phyloP scores from a whole-genome alignment of 2,113 vertebrate genomes.

The Sebastes fasciatus region DNA sequence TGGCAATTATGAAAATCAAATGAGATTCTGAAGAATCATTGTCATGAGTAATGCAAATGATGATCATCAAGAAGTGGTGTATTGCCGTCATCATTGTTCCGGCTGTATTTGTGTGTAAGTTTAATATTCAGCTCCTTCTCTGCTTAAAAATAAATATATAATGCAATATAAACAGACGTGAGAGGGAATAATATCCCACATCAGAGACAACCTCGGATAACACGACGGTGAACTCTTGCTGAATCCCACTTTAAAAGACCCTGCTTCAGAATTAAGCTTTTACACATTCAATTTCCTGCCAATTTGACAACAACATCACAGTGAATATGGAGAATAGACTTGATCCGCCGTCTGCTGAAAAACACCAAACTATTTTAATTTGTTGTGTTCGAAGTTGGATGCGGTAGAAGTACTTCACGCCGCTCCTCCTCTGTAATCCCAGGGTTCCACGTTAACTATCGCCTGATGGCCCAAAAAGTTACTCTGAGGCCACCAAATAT shows the following conservation, averaged over 20 bases:
- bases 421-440: slow-evolving; percentile 13
- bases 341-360: slow-evolving; percentile 58
- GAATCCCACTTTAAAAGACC: slow-evolving; percentile 76
- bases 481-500: too few relatives aligned
- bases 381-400: slow-evolving; percentile 67
- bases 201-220: slow-evolving; percentile 78
- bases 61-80: slow-evolving; percentile 64
- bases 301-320: slow-evolving; percentile 81
- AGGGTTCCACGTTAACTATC: too few relatives aligned
- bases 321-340: slow-evolving; percentile 71
- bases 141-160: slow-evolving; percentile 84
- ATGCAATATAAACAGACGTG: slow-evolving; percentile 84
- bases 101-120: slow-evolving; percentile 66
- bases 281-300: slow-evolving; percentile 85
- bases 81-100: slow-evolving; percentile 53
- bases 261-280: slow-evolving; percentile 80
- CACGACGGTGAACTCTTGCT: slow-evolving; percentile 77
- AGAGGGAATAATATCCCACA: slow-evolving; percentile 84
- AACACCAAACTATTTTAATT: slow-evolving; percentile 69
- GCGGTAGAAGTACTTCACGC: slow-evolving; percentile 34
- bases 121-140: slow-evolving; percentile 82
- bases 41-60: slow-evolving; percentile 69
- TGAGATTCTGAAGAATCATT: slow-evolving; percentile 65
- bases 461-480: too few relatives aligned
- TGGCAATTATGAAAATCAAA: slow-evolving; percentile 72